phyloP scores from a whole-genome alignment of 2,113 vertebrate species.

The Capricornis sumatraensis region DNA sequence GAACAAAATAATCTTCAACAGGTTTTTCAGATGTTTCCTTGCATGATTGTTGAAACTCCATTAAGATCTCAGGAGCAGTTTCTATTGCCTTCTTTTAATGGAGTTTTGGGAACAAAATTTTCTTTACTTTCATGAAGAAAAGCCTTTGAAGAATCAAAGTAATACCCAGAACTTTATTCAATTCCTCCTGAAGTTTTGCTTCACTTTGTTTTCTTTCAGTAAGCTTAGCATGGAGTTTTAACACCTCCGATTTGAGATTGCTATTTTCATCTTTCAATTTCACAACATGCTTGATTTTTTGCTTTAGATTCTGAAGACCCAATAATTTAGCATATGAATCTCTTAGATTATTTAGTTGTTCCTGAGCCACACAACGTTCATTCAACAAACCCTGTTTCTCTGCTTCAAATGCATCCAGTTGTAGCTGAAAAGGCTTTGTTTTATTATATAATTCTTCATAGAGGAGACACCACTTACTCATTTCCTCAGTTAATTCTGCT shows the following conservation, averaged over 20 bases:
- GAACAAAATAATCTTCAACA: conserved; percentile 29
- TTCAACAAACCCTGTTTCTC: conserved; percentile 88
- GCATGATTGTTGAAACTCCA: conserved; percentile 8
- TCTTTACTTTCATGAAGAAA: conserved; percentile 92
- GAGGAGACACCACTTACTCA: conserved; percentile 84
- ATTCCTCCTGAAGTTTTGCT: conserved; percentile 82
- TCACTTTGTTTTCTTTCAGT: conserved; percentile 82
- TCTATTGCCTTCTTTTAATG: conserved; percentile 81
- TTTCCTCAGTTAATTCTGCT: conserved; percentile 70
- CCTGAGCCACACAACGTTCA: conserved; percentile 90
- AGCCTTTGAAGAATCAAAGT: conserved; percentile 91
- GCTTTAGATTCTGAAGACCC: conserved; percentile 96
- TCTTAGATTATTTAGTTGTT: conserved; percentile 90
- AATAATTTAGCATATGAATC: conserved; percentile 91
- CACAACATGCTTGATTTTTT: conserved; percentile 97
- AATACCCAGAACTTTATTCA: conserved; percentile 75
- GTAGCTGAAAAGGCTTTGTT: conserved; percentile 93
- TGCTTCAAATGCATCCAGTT: conserved; percentile 91
- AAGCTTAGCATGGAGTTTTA: conserved; percentile 84
- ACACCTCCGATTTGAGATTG: conserved; percentile 89
- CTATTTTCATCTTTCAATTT: conserved; percentile 94
- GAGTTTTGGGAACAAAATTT: conserved; percentile 82
- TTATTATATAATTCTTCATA: conserved; percentile 92
- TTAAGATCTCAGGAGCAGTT: conserved; percentile 54
- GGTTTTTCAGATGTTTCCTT: not conserved